Evolutionary conservation across 1,140 invertebrate species (phyloP).

Genomic region (Pantala flavescens): DNA sequence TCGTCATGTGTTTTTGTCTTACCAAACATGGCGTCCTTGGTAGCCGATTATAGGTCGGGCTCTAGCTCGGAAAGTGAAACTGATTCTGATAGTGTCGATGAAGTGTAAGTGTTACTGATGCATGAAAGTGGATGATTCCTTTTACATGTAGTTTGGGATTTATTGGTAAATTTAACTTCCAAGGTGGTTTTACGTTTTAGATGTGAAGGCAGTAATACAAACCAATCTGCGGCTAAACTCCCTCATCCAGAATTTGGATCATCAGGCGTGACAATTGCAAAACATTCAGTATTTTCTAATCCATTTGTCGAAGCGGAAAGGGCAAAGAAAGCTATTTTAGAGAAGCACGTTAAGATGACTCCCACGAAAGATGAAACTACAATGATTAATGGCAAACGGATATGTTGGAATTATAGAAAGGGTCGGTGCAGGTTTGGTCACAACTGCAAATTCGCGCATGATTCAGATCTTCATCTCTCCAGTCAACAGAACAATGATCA

Average conservation of each 20-base stretch:
- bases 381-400: slow-evolving; percentile 75
- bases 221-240: slow-evolving; percentile 18
- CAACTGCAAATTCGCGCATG: slow-evolving; percentile 86
- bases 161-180: background rate
- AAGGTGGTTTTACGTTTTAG: background rate
- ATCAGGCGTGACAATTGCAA: slow-evolving; percentile 18
- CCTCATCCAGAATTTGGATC: slow-evolving; percentile 21
- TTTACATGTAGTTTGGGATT: background rate
- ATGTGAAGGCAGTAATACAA: background rate
- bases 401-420: slow-evolving; percentile 89
- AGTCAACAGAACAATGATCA: background rate
- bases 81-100: slow-evolving; percentile 32
- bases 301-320: slow-evolving; percentile 81
- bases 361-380: slow-evolving; percentile 55
- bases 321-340: slow-evolving; percentile 72
- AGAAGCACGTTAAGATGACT: slow-evolving; percentile 91
- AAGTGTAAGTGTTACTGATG: slow-evolving; percentile 19
- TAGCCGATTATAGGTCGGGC: slow-evolving; percentile 47
- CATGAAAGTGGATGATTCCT: background rate
- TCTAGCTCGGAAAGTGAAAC: slow-evolving; percentile 32
- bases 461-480: slow-evolving; percentile 58
- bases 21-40: slow-evolving; percentile 45
- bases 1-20: background rate
- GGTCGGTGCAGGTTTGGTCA: slow-evolving; percentile 83
- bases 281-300: slow-evolving; percentile 74